These are phyloP conservation scores for Acrobasis suavella DNA, from an alignment of 2,888 invertebrate species.

Conservation along the genomic window DNA sequence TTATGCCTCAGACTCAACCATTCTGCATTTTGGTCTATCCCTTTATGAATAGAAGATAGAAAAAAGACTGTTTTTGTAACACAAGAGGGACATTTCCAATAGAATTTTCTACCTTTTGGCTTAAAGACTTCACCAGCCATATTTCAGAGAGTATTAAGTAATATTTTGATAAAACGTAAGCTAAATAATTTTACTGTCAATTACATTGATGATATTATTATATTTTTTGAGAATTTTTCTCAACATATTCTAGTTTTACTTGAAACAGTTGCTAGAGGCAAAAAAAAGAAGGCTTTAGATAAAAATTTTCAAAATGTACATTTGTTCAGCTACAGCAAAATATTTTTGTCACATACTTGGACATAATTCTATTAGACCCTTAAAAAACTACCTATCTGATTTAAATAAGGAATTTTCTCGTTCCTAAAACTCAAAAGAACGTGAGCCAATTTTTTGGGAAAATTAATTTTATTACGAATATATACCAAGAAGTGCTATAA, in stretches of 20 bases:
- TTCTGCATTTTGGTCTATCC: constrained; percentile 57
- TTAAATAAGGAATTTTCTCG: constrained; percentile 21
- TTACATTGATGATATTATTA: constrained; percentile 28
- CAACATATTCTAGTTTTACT: constrained; percentile 36
- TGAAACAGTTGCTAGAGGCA: constrained; percentile 32
- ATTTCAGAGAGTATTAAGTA: constrained; percentile 49
- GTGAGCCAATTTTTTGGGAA: constrained; percentile 34
- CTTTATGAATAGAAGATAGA: constrained; percentile 44
- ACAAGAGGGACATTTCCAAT: too few relatives aligned
- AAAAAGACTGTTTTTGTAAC: constrained; percentile 50
- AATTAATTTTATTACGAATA: constrained; percentile 25
- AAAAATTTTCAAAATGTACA: constrained; percentile 34
- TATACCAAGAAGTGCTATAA: constrained; percentile 32
- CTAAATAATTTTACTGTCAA: constrained; percentile 15
- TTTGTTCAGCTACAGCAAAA: constrained; percentile 29
- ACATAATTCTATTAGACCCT: constrained; percentile 30
- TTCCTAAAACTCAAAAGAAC: constrained; percentile 37
- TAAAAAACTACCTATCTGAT: too few relatives aligned
- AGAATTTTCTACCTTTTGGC: constrained; percentile 51
- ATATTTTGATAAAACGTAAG: constrained; percentile 30
- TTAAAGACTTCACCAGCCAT: constrained; percentile 31
- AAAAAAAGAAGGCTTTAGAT: constrained; percentile 33
- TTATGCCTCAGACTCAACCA: too few relatives aligned
- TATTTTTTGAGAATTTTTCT: constrained; percentile 35
- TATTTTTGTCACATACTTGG: constrained; percentile 33